Base-by-base conservation (phyloP, 2,113 vertebrate genomes). In the Sinosuthora webbiana region DNA sequence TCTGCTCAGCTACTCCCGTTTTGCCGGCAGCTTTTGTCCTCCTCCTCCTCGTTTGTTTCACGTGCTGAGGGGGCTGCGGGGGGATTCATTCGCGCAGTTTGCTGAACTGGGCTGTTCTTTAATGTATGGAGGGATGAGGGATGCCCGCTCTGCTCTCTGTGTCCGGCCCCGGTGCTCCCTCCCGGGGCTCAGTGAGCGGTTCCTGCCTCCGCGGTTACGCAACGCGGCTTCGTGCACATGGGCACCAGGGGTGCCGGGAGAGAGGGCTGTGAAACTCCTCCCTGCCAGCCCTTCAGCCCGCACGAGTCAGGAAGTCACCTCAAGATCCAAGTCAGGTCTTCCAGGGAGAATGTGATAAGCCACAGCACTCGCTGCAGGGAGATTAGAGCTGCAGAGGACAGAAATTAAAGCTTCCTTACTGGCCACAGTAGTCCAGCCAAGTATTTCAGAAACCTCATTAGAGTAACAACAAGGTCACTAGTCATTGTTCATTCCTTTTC, bases 141-240 rank as follows among this genome's bases (percentile, higher is more conserved):
- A 11, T 79, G 50, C 41, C 0, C 14, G 0, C 15, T 44, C 25
- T 62, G 53, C 60, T 83, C 6, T 0, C 39, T 30, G 14, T 24
- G n/a, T 59, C 9, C 71, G 52, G 80, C 20, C 11, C 0, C 11
- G 25, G 11, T 21, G 31, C 59, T 86, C 78, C 37, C 27, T 44
- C 10, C 33, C 6, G 8, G 3, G 25, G 33, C 62, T 65, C 31
- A 41, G 59, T 74, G 90, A 96, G 81, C 94, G 81, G 44, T 89
- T 92, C 83, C 93, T 87, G 85, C 91, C 68, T 70, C 56, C 2
- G 52, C 21, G 68, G 42, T 95, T 96, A 96, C 11, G 6, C 74
- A 73, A 52, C 68, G 6, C 93, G 14, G 95, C 91, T 96, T 98
- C 96, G 96, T 92, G 87, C 95, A 76, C 55, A 37, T 90, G 92